Base-by-base conservation (phyloP, 1,140 invertebrate species). In the Cherax destructor region DNA sequence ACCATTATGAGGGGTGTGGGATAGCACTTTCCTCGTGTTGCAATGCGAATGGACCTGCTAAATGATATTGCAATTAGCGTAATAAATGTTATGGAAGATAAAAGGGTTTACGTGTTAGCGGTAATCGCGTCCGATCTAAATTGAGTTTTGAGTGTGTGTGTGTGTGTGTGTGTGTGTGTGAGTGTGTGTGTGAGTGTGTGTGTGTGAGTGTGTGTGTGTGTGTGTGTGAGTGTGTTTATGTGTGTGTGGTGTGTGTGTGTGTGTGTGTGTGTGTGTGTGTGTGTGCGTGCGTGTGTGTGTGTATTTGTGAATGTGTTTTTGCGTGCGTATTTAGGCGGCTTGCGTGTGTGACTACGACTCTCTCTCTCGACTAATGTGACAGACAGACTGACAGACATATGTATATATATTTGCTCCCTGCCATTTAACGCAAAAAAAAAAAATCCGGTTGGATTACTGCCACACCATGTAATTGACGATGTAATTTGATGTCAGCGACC, bases 181-280 rank as follows among this genome's bases (percentile, higher is more conserved):
- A 2, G 6, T 9, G 52, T 56, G 52, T 56, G 52, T 56, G 52
- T 9, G 52, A 2, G 52, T 56, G 52, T 56, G 52, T 56, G 52
- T 56, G 52, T 56, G 52, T 56, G 52, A 1, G 52, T 74, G 72
- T 74, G 72, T 74, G 72, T 74, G 30, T n/a, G 76, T 30, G 76
- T 47, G 76, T 41, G n/a, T 10, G 77, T 49, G 77, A 4, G 72
- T 74, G 72, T 5, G 72, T 74, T 2, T 74, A 4, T 74, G 72
- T 74, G 72, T 5, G 72, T 74, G 72, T 74, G 72, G 72, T 74
- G 72, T 74, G 72, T 74, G 72, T 74, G 72, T 24, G 74, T 77
- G 74, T 24, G 47, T 24, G 74, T 41, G 18, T 24, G 74, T 24
- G 74, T 13, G 6, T 56, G 52, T 56, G 52, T 56, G 52, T 56